phyloP scores from a whole-genome alignment of 2,797 vertebrate genomes.

The Siniperca undulata region DNA sequence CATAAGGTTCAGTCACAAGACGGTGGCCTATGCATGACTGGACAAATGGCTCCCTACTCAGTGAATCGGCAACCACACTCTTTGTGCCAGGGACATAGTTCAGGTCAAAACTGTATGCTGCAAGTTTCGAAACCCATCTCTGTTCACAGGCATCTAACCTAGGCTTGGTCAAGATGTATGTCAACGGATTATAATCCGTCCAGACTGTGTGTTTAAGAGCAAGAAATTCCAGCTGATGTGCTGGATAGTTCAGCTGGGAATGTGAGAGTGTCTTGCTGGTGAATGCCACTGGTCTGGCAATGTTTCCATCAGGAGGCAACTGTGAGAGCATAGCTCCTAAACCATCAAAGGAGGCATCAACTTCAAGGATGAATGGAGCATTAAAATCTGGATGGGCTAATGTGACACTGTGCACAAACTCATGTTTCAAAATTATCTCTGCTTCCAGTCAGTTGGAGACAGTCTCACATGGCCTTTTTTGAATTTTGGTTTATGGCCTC shows the following conservation, averaged over 20 bases:
- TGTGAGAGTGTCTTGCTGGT: constrained; percentile 4
- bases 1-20: constrained; percentile 24
- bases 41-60: constrained; percentile 35
- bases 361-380: constrained; percentile 9
- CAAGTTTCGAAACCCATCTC: constrained; percentile 25
- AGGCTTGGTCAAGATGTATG: constrained; percentile 41
- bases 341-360: constrained; percentile 44
- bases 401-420: background rate
- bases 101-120: constrained; percentile 29
- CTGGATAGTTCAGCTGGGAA: constrained; percentile 37
- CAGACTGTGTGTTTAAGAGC: constrained; percentile 34
- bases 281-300: constrained; percentile 28
- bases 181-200: constrained; percentile 13
- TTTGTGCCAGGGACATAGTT: constrained; percentile 45
- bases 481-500: background rate
- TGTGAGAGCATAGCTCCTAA: constrained; percentile 24
- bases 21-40: constrained; percentile 24
- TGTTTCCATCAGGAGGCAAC: background rate
- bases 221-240: constrained; percentile 10
- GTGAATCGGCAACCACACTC: constrained; percentile 28
- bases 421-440: constrained; percentile 17
- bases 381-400: constrained; percentile 35
- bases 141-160: constrained; percentile 40
- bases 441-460: constrained; percentile 12
- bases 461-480: constrained; percentile 14